A percentile compares a stretch with the other conserved stretches of the same genome.
Conservation (phyloP, 2,797 vertebrate genomes). For the Eulemur albifrons region DNA sequence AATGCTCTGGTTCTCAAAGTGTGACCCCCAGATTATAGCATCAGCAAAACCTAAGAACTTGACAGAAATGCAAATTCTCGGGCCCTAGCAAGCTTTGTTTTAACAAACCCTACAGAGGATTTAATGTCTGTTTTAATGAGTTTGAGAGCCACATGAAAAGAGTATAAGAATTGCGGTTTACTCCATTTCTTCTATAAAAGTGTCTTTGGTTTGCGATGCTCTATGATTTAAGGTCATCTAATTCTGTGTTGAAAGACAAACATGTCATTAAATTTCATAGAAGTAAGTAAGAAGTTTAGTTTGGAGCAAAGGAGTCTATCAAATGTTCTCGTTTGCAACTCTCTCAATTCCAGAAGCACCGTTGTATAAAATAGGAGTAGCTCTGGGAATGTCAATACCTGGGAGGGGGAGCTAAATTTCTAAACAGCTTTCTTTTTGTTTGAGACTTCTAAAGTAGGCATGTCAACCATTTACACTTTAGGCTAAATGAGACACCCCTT, state of each 20-base stretch:
- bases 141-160: neutral
- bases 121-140: neutral
- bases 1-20: neutral
- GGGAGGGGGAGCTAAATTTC: neutral
- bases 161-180: neutral
- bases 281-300: neutral
- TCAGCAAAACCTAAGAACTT: neutral
- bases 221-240: constrained; percentile 8
- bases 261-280: neutral
- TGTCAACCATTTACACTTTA: neutral
- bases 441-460: neutral
- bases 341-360: neutral
- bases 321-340: neutral
- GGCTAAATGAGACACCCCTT: neutral
- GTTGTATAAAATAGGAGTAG: neutral
- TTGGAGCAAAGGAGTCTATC: neutral
- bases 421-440: neutral
- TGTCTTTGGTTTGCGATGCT: neutral
- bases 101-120: neutral
- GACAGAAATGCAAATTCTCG: neutral
- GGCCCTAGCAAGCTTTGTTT: neutral
- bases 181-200: neutral
- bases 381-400: neutral
- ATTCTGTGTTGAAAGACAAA: neutral
- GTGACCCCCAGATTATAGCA: neutral